Evolutionary conservation across 2,888 invertebrate genomes (phyloP).

Genomic region (Hermodice carunculata): DNA sequence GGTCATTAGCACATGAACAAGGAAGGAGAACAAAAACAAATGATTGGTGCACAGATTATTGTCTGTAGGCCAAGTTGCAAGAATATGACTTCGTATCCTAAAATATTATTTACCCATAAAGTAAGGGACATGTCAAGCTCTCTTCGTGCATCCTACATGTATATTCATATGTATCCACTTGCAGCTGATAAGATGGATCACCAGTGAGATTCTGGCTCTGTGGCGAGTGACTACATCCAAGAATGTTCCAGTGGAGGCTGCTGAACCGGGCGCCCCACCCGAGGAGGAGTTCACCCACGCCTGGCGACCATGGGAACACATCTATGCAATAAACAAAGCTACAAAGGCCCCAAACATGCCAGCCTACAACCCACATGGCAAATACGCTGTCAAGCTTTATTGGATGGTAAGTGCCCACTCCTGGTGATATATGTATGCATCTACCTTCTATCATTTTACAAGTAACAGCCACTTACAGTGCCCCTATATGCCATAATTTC

Average conservation of each 20-base stretch:
- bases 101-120: too few relatives aligned
- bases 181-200: constrained; percentile 68
- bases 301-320: constrained; percentile 70
- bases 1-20: too few relatives aligned
- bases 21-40: too few relatives aligned
- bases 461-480: too few relatives aligned
- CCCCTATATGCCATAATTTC: too few relatives aligned
- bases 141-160: not conserved
- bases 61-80: too few relatives aligned
- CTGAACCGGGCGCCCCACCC: constrained; percentile 44
- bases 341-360: constrained; percentile 64
- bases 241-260: constrained; percentile 32
- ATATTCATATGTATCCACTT: constrained; percentile 12
- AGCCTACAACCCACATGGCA: constrained; percentile 68
- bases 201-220: constrained; percentile 65
- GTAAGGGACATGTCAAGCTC: too few relatives aligned
- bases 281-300: constrained; percentile 50
- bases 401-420: constrained; percentile 70
- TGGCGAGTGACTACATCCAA: constrained; percentile 60
- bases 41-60: too few relatives aligned
- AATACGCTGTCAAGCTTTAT: constrained; percentile 68
- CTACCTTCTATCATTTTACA: too few relatives aligned
- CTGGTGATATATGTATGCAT: too few relatives aligned
- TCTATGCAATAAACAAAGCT: constrained; percentile 67
- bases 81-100: too few relatives aligned